phyloP scores from a whole-genome alignment of 2,888 invertebrate species.

The Panorpa germanica region DNA sequence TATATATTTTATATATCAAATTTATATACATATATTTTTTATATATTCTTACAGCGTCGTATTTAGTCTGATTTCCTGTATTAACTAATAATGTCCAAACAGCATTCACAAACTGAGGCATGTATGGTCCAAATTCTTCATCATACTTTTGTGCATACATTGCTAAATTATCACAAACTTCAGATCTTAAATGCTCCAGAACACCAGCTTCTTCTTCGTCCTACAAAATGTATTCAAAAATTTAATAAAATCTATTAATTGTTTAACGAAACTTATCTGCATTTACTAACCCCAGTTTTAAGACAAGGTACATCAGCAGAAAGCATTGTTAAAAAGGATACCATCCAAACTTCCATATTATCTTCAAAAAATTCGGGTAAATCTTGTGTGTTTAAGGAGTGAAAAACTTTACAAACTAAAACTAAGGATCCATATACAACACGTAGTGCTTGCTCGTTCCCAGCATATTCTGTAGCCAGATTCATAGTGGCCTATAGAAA shows the following conservation, averaged over 20 bases:
- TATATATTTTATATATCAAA: slow-evolving; percentile 10
- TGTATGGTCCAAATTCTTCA: slow-evolving; percentile 84
- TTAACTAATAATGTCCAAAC: slow-evolving; percentile 82
- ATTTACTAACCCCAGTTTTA: slow-evolving; percentile 35
- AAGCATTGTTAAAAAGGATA: slow-evolving; percentile 65
- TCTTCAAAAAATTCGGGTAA: slow-evolving; percentile 98
- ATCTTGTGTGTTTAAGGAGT: slow-evolving; percentile 94
- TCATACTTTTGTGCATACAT: slow-evolving; percentile 96
- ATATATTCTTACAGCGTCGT: slow-evolving; percentile 53
- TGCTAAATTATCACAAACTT: slow-evolving; percentile 88
- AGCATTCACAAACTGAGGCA: slow-evolving; percentile 83
- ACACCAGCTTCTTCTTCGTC: slow-evolving; percentile 75
- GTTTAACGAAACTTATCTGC: neutral
- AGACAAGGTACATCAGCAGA: slow-evolving; percentile 58
- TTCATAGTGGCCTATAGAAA: slow-evolving; percentile 61
- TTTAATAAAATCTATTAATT: neutral
- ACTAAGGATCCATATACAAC: slow-evolving; percentile 79
- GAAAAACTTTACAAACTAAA: slow-evolving; percentile 86
- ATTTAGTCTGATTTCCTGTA: slow-evolving; percentile 72
- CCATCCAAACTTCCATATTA: slow-evolving; percentile 93
- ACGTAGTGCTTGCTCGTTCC: slow-evolving; percentile 61
- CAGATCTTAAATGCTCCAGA: slow-evolving; percentile 79
- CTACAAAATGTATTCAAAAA: slow-evolving; percentile 22
- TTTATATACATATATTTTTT: slow-evolving; percentile 10
- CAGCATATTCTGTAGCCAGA: slow-evolving; percentile 54